These are phyloP conservation scores for Scaptomyza flava DNA, from an alignment of 2,888 invertebrate genomes.

Conservation along the genomic window DNA sequence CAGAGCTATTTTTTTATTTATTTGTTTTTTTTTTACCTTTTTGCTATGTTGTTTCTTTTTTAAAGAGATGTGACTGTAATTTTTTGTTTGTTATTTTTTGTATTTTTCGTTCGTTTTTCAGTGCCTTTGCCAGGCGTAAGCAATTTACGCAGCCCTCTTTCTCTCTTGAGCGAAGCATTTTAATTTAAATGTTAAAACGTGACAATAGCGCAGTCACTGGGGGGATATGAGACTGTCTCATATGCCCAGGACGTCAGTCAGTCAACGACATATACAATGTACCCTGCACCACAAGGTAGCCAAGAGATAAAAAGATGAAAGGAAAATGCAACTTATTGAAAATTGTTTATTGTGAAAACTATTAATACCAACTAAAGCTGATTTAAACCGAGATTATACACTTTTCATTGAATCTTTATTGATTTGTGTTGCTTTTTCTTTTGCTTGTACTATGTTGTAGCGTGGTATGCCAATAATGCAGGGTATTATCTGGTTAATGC, in stretches of 20 bases:
- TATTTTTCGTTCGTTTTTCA: slow-evolving; percentile 9
- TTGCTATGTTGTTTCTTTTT: slow-evolving; percentile 24
- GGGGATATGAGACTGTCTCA: slow-evolving; percentile 56
- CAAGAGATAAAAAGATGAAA: neutral
- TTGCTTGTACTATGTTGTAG: neutral
- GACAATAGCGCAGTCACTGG: slow-evolving; percentile 63
- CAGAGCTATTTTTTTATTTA: slow-evolving; percentile 32
- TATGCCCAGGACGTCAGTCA: slow-evolving; percentile 59
- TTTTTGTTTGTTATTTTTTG: slow-evolving; percentile 32
- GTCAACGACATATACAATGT: slow-evolving; percentile 43
- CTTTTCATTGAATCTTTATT: neutral
- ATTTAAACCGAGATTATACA: neutral
- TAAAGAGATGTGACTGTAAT: slow-evolving; percentile 63
- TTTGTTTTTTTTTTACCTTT: slow-evolving; percentile 14
- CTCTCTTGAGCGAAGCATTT: slow-evolving; percentile 75
- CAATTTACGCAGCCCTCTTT: slow-evolving; percentile 53
- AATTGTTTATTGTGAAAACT: neutral
- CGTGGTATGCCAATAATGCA: slow-evolving; percentile 19
- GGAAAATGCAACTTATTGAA: neutral
- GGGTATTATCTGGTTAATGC: slow-evolving; percentile 45
- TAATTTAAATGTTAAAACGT: slow-evolving; percentile 79
- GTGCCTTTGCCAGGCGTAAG: slow-evolving; percentile 55
- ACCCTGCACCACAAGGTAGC: slow-evolving; percentile 1
- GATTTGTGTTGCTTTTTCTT: neutral
- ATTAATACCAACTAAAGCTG: neutral